Evolutionary conservation across 2,888 invertebrate species (phyloP).

Genomic region (Timema podura): DNA sequence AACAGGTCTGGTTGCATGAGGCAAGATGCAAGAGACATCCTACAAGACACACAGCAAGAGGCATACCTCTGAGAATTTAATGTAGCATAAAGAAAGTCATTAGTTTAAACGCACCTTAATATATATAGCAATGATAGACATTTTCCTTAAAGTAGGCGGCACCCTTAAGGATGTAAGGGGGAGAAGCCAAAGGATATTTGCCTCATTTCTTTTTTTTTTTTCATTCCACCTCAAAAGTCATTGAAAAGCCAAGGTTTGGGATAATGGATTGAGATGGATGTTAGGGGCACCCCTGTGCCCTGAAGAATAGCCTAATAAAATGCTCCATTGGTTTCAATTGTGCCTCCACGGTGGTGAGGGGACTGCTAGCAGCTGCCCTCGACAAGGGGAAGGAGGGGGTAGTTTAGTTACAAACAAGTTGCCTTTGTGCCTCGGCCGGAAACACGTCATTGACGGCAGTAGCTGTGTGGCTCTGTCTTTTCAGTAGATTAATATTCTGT

Average conservation of each 20-base stretch:
- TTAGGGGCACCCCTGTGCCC: conserved; percentile 15
- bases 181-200: background rate
- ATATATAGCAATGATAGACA: no score
- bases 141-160: no score
- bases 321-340: conserved; percentile 26
- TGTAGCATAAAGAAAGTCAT: no score
- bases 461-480: no score
- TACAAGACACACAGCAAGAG: no score
- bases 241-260: conserved; percentile 7
- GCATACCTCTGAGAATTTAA: no score
- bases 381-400: background rate
- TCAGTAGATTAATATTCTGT: background rate
- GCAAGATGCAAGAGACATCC: no score
- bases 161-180: no score
- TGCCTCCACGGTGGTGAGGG: background rate
- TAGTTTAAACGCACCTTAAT: no score
- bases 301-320: conserved; percentile 29
- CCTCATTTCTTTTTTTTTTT: conserved; percentile 5
- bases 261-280: conserved; percentile 30
- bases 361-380: conserved; percentile 3
- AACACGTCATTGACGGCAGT: background rate
- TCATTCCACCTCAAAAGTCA: conserved; percentile 9
- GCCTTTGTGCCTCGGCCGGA: background rate
- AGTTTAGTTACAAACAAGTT: conserved; percentile 10
- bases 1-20: no score